phyloP scores from a whole-genome alignment of 2,113 vertebrate genomes.

The Colaptes auratus region DNA sequence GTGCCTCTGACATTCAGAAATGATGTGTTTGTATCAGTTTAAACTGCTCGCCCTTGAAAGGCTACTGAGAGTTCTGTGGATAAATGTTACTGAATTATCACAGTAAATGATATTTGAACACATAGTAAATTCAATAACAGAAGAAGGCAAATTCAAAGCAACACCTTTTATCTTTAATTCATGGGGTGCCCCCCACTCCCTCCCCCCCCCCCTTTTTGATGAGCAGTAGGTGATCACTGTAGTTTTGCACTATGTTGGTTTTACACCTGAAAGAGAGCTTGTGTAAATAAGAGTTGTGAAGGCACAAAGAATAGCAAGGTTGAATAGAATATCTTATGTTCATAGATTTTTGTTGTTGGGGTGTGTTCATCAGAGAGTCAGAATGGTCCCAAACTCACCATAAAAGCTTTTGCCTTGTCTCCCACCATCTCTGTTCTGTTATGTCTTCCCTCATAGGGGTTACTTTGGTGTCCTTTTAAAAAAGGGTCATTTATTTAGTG shows the following conservation, averaged over 20 bases:
- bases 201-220: not conserved
- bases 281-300: not conserved
- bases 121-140: not conserved
- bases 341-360: not conserved
- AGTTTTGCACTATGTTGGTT: not conserved
- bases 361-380: not conserved
- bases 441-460: not conserved
- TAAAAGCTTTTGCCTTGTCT: not conserved
- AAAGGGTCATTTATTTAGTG: not conserved
- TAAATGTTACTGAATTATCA: not conserved
- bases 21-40: not conserved
- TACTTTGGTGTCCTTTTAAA: not conserved
- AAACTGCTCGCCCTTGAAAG: not conserved
- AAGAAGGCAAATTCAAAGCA: not conserved
- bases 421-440: not conserved
- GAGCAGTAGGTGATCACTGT: not conserved
- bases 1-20: not conserved
- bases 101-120: not conserved
- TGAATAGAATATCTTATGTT: not conserved
- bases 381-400: not conserved
- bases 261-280: not conserved
- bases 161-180: not conserved
- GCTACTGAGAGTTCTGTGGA: not conserved
- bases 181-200: rapidly evolving
- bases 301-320: not conserved